Percentiles rank a stretch among this genome's conserved stretches.
These are phyloP conservation scores for Urocitellus parryii DNA, from an alignment of 2,113 vertebrate genomes.

Conservation along the genomic window DNA sequence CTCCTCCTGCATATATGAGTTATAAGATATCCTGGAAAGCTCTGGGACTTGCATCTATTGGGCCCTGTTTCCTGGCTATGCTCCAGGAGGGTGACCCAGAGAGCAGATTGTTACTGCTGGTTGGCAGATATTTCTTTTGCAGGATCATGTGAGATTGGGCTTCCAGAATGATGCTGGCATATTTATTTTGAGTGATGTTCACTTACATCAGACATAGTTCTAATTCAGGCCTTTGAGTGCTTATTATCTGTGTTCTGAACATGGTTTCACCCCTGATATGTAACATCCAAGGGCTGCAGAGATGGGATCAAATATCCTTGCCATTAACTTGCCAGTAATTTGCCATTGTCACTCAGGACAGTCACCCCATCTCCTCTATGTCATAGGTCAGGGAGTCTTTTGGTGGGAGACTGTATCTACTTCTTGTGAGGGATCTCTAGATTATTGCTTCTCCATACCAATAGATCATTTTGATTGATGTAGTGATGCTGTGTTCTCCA, in stretches of 20 bases:
- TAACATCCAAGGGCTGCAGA: not conserved
- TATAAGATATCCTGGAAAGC: not conserved
- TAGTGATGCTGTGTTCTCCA: not conserved
- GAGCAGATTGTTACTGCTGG: not conserved
- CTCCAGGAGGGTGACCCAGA: not conserved
- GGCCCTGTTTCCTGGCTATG: not conserved
- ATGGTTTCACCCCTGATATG: not conserved
- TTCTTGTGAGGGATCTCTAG: not conserved
- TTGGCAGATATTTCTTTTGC: not conserved
- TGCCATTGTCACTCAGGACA: not conserved
- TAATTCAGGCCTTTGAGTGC: not conserved
- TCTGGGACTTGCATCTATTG: not conserved
- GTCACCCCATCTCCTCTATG: not conserved
- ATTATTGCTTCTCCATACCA: not conserved
- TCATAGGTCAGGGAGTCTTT: not conserved
- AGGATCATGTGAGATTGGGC: not conserved
- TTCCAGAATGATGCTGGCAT: not conserved
- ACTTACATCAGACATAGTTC: no score
- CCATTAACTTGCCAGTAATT: not conserved
- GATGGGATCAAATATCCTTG: not conserved
- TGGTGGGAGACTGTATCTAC: not conserved
- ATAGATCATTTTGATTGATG: not conserved
- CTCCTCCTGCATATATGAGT: not conserved
- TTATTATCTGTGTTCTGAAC: not conserved
- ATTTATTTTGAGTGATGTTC: not conserved